These are phyloP conservation scores for Calypte anna DNA, from an alignment of 2,113 vertebrate species.

Conservation along the genomic window DNA sequence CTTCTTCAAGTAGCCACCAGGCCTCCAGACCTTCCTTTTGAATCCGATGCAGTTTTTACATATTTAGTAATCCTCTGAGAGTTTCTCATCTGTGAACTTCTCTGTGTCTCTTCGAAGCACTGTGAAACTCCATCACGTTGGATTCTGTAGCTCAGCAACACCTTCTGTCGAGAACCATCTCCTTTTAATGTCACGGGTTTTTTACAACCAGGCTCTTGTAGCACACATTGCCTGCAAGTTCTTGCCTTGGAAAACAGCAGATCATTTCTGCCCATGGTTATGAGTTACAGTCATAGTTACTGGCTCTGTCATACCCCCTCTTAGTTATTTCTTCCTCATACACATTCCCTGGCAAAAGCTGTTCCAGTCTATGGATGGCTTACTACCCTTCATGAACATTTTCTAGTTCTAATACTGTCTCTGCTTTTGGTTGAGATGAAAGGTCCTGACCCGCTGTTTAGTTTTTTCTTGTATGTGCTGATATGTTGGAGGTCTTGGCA, in stretches of 20 bases:
- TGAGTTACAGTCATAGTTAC: fast-evolving
- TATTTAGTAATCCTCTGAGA: neutral
- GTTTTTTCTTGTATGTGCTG: too few relatives aligned
- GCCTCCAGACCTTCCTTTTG: neutral
- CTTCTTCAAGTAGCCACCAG: too few relatives aligned
- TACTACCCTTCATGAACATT: neutral
- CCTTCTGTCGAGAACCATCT: neutral
- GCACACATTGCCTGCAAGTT: neutral
- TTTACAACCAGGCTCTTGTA: neutral
- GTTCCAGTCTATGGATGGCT: neutral
- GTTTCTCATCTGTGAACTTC: neutral
- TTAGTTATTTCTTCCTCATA: neutral
- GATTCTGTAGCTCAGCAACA: neutral
- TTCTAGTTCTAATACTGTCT: neutral
- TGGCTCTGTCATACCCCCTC: neutral
- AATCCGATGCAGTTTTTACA: fast-evolving
- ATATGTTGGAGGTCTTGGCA: too few relatives aligned
- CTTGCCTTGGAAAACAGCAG: neutral
- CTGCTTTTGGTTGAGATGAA: neutral
- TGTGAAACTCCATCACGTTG: fast-evolving
- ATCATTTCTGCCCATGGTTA: fast-evolving
- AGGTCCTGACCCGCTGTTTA: neutral
- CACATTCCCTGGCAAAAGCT: neutral
- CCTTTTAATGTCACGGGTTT: too few relatives aligned
- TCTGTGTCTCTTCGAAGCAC: fast-evolving